Base-by-base conservation (phyloP, 2,888 invertebrate genomes). In the Drosophila neotestacea region DNA sequence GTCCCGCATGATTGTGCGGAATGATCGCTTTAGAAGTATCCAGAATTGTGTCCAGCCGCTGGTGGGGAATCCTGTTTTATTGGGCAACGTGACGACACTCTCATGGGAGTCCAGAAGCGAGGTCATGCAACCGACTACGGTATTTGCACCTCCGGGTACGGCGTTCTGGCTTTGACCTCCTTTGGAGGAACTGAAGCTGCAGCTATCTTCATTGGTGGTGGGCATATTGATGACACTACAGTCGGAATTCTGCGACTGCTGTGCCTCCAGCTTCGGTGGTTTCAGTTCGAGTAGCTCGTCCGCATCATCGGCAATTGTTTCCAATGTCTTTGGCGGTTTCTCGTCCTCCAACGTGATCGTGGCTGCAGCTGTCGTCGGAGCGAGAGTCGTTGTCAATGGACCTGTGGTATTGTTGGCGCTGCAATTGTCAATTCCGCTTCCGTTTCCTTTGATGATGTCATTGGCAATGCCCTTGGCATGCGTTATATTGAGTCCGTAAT, bases 21-120 rank as follows among this genome's bases (percentile, higher is more conserved):
- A 96, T 9, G 96, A 97, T 69, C 97, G 93, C 89, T 97, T 96
- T 85, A 98, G 94, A 85, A 98, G 94, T 85, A 98, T 96, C 94
- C 96, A 95, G 92, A 97, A 97, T 91, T 97, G 97, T 87, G 95
- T 94, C 94, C 95, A 96, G 39, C 96, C 95, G 56, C 96, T 96
- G 0, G 96, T 96, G 0, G 97, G 96, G 92, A 97, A 97, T 47
- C 96, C 95, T 58, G 95, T 94, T 86, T 95, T 95, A 71, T 94
- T 93, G 0, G 94, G 94, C 87, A 94, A 93, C 82, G 94, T 95
- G 9, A 94, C 94, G 91, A 96, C 95, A 81, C 95, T 95, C 86
- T 96, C 96, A 77, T 94, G 96, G 77, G 95, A 96, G 91, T 95
- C 95, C 51, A 96, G 92, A 39, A 96, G 92, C 1, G 96, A 95